Evolutionary conservation across 2,113 vertebrate species (phyloP), one percentile per base, ranked within the genome.

Genomic region (Cettia cetti): DNA sequence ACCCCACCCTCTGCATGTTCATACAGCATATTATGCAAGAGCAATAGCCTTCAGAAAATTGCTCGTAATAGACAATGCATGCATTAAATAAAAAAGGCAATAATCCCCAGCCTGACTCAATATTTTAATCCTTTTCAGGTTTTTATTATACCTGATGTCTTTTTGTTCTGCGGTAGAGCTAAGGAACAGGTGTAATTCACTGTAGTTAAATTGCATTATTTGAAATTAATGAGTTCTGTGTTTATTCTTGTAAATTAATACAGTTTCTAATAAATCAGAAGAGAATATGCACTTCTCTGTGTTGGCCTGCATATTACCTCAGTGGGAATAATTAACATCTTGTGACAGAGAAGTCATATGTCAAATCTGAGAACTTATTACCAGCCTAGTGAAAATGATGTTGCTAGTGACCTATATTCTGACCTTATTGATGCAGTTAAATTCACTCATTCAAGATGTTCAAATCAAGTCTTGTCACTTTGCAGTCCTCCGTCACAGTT

Each of bases 21-120:
- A 47, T 93, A 94, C 86, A 65, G 94, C 47, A 50, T 70, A 92
- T 94, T 94, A 96, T 94, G 87, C 92, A 96, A 92, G 91, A 95
- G 92, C 87, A 92, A 96, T 95, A 86, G 96, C 92, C 91, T 94
- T 96, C 89, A 78, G 96, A 96, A 96, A 96, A 96, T 96, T 93
- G 90, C 96, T 95, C 50, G 6, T 90, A 91, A 90, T 90, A 95
- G 95, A 90, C 94, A 95, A 82, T 94, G 82, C 82, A 69, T 81
- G 70, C 2, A 16, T 94, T 94, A 94, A 95, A 92, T 89, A 94
- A 91, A 92, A 95, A 89, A 87, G 85, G 79, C 69, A 91, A 33
- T 77, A 91, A 60, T 94, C 81, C 81, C 91, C 72, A 74, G 91
- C 79, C 89, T 89, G 87, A 78, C 47, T 94, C 68, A 45, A 64